These are phyloP conservation scores for Tachysurus fulvidraco DNA, from an alignment of 2,113 vertebrate genomes.

Conservation along the genomic window DNA sequence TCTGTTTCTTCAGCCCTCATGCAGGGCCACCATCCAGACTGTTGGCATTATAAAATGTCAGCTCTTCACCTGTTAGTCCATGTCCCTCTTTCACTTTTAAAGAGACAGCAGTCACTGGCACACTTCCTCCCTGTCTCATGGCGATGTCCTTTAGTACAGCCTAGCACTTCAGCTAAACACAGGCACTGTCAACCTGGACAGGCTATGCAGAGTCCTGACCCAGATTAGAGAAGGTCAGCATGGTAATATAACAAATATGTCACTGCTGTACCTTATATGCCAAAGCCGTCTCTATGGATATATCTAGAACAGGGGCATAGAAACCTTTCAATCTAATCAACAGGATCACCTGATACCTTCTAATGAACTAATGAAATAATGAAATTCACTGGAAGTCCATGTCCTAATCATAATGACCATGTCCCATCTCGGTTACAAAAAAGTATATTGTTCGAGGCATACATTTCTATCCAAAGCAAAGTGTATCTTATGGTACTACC, in stretches of 20 bases:
- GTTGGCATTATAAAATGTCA: neutral
- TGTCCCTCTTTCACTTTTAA: neutral
- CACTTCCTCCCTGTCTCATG: neutral
- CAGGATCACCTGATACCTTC: neutral
- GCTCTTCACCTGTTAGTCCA: neutral
- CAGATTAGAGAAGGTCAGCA: neutral
- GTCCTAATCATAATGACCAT: neutral
- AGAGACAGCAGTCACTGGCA: neutral
- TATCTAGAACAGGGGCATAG: neutral
- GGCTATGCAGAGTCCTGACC: neutral
- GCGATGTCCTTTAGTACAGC: neutral
- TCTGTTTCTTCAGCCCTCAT: neutral
- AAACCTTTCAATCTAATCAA: neutral
- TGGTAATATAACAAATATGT: neutral
- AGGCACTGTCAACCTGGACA: slow-evolving; percentile 10
- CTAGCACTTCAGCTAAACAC: neutral
- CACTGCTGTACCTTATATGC: neutral
- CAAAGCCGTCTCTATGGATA: neutral
- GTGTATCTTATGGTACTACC: neutral
- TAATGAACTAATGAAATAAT: neutral
- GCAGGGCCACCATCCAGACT: neutral
- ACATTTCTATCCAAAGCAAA: neutral
- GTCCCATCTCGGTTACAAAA: neutral
- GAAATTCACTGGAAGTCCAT: neutral
- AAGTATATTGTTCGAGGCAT: neutral